Evolutionary conservation across 2,888 invertebrate species (phyloP).

Genomic region (Trachelus troglodyta): DNA sequence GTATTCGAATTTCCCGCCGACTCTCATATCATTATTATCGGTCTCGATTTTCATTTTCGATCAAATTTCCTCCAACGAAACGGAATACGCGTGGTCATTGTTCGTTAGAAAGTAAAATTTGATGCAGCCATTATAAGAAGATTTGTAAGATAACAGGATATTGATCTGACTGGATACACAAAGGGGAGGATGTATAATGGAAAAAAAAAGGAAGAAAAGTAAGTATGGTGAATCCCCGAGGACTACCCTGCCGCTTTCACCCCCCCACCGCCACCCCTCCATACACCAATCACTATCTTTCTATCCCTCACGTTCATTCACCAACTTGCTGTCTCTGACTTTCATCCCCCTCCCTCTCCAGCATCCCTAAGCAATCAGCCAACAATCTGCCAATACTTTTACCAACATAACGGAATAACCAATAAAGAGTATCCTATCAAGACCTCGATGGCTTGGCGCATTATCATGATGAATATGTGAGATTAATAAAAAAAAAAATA

Average conservation of each 20-base stretch:
- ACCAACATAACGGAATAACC: constrained; percentile 4
- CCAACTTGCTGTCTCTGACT: constrained; percentile 13
- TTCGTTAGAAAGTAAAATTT: constrained; percentile 31
- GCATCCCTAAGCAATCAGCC: constrained; percentile 15
- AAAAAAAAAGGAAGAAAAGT: constrained; percentile 30
- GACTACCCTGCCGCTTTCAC: background rate
- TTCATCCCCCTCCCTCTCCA: constrained; percentile 10
- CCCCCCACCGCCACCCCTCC: constrained; percentile 5
- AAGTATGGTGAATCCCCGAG: constrained; percentile 27
- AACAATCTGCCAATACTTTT: constrained; percentile 33
- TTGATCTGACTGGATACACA: constrained; percentile 37
- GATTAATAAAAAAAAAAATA: constrained; percentile 18
- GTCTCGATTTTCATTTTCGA: constrained; percentile 21
- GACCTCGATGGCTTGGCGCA: background rate
- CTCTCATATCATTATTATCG: constrained; percentile 27
- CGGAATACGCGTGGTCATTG: background rate
- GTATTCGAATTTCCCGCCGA: constrained; percentile 16
- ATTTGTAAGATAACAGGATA: constrained; percentile 37
- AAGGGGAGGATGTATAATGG: constrained; percentile 32
- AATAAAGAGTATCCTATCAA: constrained; percentile 13
- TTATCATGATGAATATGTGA: constrained; percentile 26
- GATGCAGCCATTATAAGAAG: constrained; percentile 36
- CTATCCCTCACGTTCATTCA: background rate
- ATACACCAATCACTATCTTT: constrained; percentile 2
- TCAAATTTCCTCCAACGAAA: background rate